Conservation (phyloP, 2,888 invertebrate species). For the Drosophila conformis region DNA sequence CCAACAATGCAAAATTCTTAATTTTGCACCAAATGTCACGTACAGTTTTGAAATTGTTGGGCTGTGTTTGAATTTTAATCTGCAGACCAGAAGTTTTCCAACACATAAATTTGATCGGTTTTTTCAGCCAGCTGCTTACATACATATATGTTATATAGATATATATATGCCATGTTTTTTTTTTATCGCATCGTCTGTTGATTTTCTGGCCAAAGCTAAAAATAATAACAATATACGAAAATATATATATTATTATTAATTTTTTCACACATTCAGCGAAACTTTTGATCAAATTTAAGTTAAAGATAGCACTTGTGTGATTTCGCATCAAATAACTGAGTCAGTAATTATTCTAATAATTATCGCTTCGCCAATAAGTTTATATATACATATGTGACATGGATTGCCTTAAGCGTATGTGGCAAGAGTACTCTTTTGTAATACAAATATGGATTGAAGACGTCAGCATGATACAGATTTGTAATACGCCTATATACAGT, state of each 20-base stretch:
- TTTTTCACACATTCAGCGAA: conserved; percentile 49
- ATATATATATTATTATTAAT: conserved; percentile 15
- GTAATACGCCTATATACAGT: conserved; percentile 10
- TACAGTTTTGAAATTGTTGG: conserved; percentile 18
- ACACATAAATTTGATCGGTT: conserved; percentile 33
- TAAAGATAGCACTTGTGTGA: background rate
- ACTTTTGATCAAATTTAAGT: conserved; percentile 45
- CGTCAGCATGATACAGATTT: conserved; percentile 13
- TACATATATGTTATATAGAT: conserved; percentile 18
- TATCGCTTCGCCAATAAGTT: conserved; percentile 5
- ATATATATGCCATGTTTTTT: conserved; percentile 29
- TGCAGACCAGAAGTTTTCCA: conserved; percentile 35
- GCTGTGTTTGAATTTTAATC: conserved; percentile 41
- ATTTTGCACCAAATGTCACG: conserved; percentile 42
- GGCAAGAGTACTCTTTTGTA: conserved; percentile 18
- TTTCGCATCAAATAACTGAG: conserved; percentile 4
- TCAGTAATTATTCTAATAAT: conserved; percentile 8
- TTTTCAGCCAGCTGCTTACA: conserved; percentile 12
- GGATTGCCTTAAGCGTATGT: background rate
- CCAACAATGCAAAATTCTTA: conserved; percentile 23
- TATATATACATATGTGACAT: background rate
- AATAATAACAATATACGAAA: conserved; percentile 40
- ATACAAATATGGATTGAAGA: conserved; percentile 19
- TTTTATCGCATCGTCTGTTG: conserved; percentile 31
- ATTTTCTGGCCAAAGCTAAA: conserved; percentile 51